A percentile compares a stretch with the other conserved stretches of the same genome.
These are phyloP conservation scores for Miltochrista miniata DNA, from an alignment of 2,888 invertebrate genomes.

Conservation along the genomic window DNA sequence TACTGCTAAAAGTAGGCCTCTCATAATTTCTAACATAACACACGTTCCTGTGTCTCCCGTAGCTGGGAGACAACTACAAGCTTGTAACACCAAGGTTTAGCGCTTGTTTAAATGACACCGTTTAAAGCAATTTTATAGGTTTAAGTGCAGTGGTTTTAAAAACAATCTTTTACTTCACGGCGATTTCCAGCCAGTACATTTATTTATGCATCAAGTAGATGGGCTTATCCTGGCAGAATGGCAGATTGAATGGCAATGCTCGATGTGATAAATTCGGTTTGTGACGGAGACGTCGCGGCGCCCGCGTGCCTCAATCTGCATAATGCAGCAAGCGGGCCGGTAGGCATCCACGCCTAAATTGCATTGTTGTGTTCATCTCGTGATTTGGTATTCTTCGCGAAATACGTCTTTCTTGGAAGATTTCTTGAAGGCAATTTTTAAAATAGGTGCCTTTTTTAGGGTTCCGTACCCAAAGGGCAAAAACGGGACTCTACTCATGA, in stretches of 20 bases:
- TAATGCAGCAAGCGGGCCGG: constrained; percentile 65
- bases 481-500: not conserved
- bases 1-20: too few relatives aligned
- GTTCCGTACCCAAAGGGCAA: too few relatives aligned
- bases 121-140: too few relatives aligned
- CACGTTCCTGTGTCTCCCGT: too few relatives aligned
- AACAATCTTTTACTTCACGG: not conserved
- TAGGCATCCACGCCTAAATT: constrained; percentile 52
- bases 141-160: too few relatives aligned
- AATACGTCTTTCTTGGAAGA: constrained; percentile 26
- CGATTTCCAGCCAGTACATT: not conserved
- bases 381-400: constrained; percentile 46
- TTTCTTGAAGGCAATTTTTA: not conserved
- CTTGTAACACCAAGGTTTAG: too few relatives aligned
- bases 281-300: constrained; percentile 54
- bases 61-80: too few relatives aligned
- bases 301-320: constrained; percentile 67
- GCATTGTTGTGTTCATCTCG: constrained; percentile 58
- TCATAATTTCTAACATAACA: too few relatives aligned
- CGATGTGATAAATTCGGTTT: constrained; percentile 80
- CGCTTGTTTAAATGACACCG: too few relatives aligned
- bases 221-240: constrained; percentile 57
- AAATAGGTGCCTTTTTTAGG: too few relatives aligned
- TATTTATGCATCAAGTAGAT: constrained; percentile 63
- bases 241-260: constrained; percentile 77